Base-by-base conservation (phyloP, 2,797 vertebrate genomes). In the Falco concolor region DNA sequence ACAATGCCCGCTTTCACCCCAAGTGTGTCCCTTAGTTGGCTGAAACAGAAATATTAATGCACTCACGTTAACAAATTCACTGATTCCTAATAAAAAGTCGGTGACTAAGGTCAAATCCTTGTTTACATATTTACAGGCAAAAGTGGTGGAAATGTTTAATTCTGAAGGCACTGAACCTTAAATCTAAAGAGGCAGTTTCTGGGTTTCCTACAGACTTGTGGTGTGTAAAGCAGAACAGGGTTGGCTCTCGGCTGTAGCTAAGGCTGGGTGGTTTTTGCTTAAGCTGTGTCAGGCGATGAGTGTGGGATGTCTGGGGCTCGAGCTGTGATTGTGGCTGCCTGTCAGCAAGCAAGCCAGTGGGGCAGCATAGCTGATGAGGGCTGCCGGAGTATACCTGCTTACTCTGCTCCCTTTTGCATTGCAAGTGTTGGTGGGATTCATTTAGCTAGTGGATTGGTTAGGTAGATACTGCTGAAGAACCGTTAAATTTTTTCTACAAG, bases 301-400 rank as follows among this genome's bases (percentile, higher is more conserved):
- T 1, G 32, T 28, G 54, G 54, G 54, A 1, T 60, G 12, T 28
- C 24, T 2, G 11, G 27, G 34, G 38, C 34, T 57, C 12, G 10
- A 11, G 18, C 14, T 12, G 30, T 10, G 25, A 1, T 17, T 32
- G 30, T 28, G 24, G 30, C 40, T 76, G 44, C 54, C 65, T 14
- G 5, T 10, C 38, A 17, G 64, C 18, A 4, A 49, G 44, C 24
- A 9, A 30, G 50, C 56, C 61, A 60, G 59, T 30, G 28, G 67
- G 60, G 36, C 0, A 1, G 21, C 0, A 1, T 8, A 18, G 32
- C 22, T 56, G 22, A 18, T 28, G 4, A 12, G 45, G 38, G 34
- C 68, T 50, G 64, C 60, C 38, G 30, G 36, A 9, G 17, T 28
- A 5, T 8, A 6, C 21, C 56, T 59, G 44, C 40, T 59, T 40